Evolutionary conservation across 2,888 invertebrate genomes (phyloP).

Genomic region (Drosophila formosana): DNA sequence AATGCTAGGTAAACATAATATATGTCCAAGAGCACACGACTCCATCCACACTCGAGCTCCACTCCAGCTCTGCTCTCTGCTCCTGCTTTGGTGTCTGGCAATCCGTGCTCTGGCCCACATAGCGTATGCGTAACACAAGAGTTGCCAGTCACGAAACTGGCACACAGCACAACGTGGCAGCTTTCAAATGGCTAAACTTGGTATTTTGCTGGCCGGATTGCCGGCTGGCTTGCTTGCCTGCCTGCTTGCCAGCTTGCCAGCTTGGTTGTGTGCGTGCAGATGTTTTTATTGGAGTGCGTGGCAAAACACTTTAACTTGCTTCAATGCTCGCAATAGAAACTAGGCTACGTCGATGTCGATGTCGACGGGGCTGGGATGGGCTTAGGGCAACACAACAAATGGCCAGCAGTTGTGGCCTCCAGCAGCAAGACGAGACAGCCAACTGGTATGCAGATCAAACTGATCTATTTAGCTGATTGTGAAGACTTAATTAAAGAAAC

Average conservation of each 20-base stretch:
- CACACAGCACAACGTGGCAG: constrained; percentile 47
- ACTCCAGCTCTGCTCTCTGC: background rate
- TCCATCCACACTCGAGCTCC: constrained; percentile 11
- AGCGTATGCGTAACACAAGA: constrained; percentile 73
- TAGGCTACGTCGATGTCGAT: constrained; percentile 47
- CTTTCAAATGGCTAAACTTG: constrained; percentile 51
- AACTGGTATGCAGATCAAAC: constrained; percentile 35
- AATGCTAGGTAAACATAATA: constrained; percentile 67
- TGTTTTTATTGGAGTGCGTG: constrained; percentile 81
- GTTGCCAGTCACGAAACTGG: constrained; percentile 70
- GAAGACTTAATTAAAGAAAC: constrained; percentile 43
- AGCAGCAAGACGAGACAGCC: constrained; percentile 19
- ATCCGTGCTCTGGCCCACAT: constrained; percentile 55
- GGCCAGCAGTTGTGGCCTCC: constrained; percentile 29
- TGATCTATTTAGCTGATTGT: constrained; percentile 47
- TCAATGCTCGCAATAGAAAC: constrained; percentile 42
- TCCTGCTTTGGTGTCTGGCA: constrained; percentile 45
- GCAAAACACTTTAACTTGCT: constrained; percentile 77
- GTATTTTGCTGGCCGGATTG: constrained; percentile 18
- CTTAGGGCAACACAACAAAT: constrained; percentile 41
- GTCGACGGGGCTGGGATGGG: constrained; percentile 20
- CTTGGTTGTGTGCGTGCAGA: constrained; percentile 62
- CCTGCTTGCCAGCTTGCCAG: constrained; percentile 1
- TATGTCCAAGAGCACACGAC: constrained; percentile 54
- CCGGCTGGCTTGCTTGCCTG: constrained; percentile 1